A percentile compares a stretch with the other conserved stretches of the same genome.
phyloP scores from a whole-genome alignment of 2,797 vertebrate species.

The Tapera naevia region DNA sequence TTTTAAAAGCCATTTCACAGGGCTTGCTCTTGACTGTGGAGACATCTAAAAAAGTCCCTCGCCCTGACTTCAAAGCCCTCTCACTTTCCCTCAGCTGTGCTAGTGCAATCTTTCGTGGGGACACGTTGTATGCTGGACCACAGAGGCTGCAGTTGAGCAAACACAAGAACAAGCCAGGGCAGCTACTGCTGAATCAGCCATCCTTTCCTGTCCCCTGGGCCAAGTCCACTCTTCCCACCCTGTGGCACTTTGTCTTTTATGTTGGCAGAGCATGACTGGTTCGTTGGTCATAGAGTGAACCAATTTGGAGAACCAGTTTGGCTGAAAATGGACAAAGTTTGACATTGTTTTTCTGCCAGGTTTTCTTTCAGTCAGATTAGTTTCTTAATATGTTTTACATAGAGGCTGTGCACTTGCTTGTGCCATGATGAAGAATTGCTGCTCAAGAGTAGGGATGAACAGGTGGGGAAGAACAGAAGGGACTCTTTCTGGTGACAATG shows the following conservation, averaged over 20 bases:
- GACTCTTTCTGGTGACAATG: neutral
- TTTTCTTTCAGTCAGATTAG: neutral
- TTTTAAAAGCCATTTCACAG: neutral
- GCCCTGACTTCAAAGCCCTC: neutral
- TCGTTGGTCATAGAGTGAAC: neutral
- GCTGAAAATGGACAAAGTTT: neutral
- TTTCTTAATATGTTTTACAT: neutral
- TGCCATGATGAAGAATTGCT: neutral
- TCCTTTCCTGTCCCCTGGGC: neutral
- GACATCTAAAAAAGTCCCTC: neutral
- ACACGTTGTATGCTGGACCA: neutral
- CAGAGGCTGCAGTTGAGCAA: neutral
- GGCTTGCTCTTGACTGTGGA: neutral
- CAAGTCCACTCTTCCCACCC: fast-evolving
- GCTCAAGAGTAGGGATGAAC: neutral
- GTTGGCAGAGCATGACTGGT: neutral
- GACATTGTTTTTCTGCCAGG: neutral
- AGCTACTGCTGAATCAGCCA: neutral
- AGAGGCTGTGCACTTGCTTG: neutral
- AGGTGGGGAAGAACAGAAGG: neutral
- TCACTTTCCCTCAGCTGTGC: neutral
- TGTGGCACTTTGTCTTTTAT: neutral
- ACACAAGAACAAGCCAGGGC: neutral
- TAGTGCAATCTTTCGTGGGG: neutral
- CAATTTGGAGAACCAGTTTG: neutral